Base-by-base conservation (phyloP, 2,888 invertebrate genomes). In the Drepanosiphum platanoidis region DNA sequence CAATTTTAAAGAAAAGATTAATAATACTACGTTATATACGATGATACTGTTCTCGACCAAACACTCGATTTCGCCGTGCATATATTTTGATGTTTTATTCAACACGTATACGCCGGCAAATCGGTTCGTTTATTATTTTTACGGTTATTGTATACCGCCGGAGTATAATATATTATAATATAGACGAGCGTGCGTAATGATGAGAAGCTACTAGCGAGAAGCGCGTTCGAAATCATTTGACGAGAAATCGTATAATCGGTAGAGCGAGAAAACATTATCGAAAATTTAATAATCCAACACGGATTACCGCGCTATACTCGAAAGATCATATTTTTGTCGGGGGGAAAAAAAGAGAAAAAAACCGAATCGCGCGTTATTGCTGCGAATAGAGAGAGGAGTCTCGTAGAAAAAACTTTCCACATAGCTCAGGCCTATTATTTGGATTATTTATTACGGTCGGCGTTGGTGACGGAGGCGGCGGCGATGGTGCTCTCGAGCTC, bases 361-460 rank as follows among this genome's bases (percentile, higher is more conserved):
- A n/a, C n/a, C n/a, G n/a, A n/a, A n/a, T n/a, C n/a, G n/a, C n/a
- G n/a, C n/a, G n/a, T n/a, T n/a, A n/a, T n/a, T n/a, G n/a, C n/a
- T n/a, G n/a, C n/a, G n/a, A n/a, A n/a, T n/a, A n/a, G n/a, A n/a
- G n/a, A n/a, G n/a, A n/a, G n/a, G n/a, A n/a, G n/a, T n/a, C n/a
- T n/a, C n/a, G n/a, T n/a, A 68, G 74, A 72, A 58, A 81, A 83
- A 84, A 84, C 83, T 84, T 84, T 84, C 68, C 58, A n/a, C n/a
- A 30, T 52, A 52, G 58, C 79, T 52, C 64, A 34, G 64, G 83
- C 84, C 84, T 84, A 84, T 84, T 84, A 84, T 84, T 84, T 77
- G 77, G 84, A 75, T 84, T 84, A 84, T 84, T 84, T 84, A 84
- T 84, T 84, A 84, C 84, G 84, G 84, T 82, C 82, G 72, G 61